Percentiles rank a stretch among this genome's conserved stretches.
Evolutionary conservation across 2,888 invertebrate species (phyloP).

Genomic region (Tricholauxania praeusta): DNA sequence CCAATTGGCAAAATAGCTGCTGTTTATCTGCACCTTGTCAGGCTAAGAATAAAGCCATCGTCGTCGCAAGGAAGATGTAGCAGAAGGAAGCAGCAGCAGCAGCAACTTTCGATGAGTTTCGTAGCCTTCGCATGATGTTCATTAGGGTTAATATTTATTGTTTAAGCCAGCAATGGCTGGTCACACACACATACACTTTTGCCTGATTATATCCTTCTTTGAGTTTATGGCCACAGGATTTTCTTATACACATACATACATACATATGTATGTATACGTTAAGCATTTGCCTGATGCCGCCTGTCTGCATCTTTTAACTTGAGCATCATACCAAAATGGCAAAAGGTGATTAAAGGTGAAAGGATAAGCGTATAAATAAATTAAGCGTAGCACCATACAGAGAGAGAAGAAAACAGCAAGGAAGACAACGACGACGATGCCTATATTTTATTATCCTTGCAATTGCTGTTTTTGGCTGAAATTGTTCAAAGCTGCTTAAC

Average conservation of each 20-base stretch:
- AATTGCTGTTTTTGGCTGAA: not conserved
- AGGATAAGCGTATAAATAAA: conserved; percentile 45
- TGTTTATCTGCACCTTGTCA: conserved; percentile 33
- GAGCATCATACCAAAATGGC: conserved; percentile 16
- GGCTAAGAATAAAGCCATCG: conserved; percentile 15
- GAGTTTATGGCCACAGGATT: not conserved
- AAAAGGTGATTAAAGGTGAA: conserved; percentile 44
- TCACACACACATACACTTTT: not conserved
- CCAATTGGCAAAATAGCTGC: conserved; percentile 1
- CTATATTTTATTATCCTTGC: not conserved
- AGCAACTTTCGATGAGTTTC: not conserved
- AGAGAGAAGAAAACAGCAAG: conserved; percentile 1
- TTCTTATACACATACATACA: conserved; percentile 12
- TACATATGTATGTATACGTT: conserved; percentile 12
- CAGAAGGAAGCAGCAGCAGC: not conserved
- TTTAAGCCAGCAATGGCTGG: not conserved
- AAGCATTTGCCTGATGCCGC: not conserved
- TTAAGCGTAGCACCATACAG: conserved; percentile 33
- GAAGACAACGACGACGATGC: not conserved
- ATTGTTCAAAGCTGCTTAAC: not conserved
- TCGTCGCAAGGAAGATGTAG: not conserved
- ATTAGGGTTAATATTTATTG: conserved; percentile 18
- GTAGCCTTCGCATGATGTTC: not conserved
- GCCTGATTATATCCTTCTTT: too few species aligned
- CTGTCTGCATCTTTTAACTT: not conserved